phyloP scores from a whole-genome alignment of 2,113 vertebrate genomes.

The Chamaea fasciata region DNA sequence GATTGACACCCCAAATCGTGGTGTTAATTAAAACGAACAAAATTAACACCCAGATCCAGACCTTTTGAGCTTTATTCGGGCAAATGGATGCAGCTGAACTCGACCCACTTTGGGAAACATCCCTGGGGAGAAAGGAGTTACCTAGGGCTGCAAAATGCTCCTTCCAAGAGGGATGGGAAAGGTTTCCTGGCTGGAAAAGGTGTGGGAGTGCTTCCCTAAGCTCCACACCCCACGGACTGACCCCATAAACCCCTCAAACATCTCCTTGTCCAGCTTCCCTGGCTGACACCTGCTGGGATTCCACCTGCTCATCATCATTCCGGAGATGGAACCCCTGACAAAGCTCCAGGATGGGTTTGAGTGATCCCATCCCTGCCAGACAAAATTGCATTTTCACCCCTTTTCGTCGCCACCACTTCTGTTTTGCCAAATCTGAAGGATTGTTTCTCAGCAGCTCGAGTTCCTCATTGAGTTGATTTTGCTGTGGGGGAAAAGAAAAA shows the following conservation, averaged over 20 bases:
- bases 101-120: accelerated
- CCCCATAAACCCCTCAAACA: not conserved
- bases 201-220: not conserved
- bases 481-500: not conserved
- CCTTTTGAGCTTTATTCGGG: not conserved
- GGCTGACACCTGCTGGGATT: not conserved
- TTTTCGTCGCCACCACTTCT: not conserved
- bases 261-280: not conserved
- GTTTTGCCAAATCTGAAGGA: not conserved
- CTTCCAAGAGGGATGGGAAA: not conserved
- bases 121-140: not conserved
- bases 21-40: not conserved
- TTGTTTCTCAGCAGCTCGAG: too few relatives aligned
- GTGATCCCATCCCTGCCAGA: not conserved
- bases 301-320: not conserved
- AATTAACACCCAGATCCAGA: not conserved
- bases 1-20: not conserved
- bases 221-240: too few relatives aligned
- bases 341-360: not conserved
- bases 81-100: not conserved
- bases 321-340: not conserved
- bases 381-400: not conserved
- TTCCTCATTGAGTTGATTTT: not conserved
- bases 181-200: not conserved
- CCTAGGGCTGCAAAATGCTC: not conserved